phyloP scores from a whole-genome alignment of 2,797 vertebrate species.

The Sternarchorhynchus goeldii region DNA sequence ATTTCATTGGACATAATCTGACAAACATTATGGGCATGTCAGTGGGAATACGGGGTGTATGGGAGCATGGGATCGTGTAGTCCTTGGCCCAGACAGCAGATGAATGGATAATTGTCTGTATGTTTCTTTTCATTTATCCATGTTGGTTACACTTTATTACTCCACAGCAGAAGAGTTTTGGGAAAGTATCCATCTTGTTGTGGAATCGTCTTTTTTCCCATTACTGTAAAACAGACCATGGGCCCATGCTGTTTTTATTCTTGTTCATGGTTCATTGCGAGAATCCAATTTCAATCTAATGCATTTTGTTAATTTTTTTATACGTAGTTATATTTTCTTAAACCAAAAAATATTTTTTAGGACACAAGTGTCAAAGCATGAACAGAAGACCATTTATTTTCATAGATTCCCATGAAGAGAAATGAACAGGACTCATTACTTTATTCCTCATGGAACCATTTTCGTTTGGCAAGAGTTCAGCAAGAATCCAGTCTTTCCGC shows the following conservation, averaged over 20 bases:
- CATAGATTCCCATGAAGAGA: conserved; percentile 35
- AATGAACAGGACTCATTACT: background rate
- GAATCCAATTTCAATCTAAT: background rate
- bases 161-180: conserved; percentile 4
- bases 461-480: background rate
- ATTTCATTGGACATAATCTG: conserved; percentile 36
- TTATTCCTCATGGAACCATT: background rate
- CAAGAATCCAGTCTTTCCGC: conserved; percentile 6
- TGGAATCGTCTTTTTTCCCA: conserved; percentile 17
- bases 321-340: conserved; percentile 69
- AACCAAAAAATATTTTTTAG: conserved; percentile 71
- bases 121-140: conserved; percentile 23
- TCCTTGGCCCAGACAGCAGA: conserved; percentile 45
- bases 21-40: conserved; percentile 31
- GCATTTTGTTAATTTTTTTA: conserved; percentile 29
- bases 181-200: conserved; percentile 4
- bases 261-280: background rate
- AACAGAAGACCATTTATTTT: conserved; percentile 10
- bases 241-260: background rate
- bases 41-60: conserved; percentile 35
- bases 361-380: conserved; percentile 55
- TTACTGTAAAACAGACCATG: conserved; percentile 22
- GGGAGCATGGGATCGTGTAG: conserved; percentile 12
- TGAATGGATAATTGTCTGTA: conserved; percentile 8
- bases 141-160: background rate